Conservation (phyloP, 2,113 vertebrate species). For the Alethe diademata region DNA sequence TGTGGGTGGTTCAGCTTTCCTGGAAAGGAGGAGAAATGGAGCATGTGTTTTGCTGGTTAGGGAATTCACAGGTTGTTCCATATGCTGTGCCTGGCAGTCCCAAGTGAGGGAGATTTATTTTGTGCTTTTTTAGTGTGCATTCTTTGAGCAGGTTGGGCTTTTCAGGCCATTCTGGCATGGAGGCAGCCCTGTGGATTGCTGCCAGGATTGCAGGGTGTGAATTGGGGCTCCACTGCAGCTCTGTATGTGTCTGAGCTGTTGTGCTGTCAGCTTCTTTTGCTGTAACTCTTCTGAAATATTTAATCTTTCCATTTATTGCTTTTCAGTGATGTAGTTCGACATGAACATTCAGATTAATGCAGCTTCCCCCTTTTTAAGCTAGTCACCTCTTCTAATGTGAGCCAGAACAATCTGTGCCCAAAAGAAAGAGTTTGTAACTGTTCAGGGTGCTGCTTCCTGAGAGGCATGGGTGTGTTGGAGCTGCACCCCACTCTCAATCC, state of each 20-base stretch:
- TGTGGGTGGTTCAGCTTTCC: slow-evolving; percentile 15
- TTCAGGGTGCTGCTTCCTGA: not conserved
- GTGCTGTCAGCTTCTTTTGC: not conserved
- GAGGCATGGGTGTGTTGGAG: not conserved
- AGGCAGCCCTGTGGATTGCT: not conserved
- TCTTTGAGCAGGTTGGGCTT: slow-evolving; percentile 8
- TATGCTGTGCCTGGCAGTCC: not conserved
- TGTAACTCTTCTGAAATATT: not conserved
- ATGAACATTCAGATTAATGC: not conserved
- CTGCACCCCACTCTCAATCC: not conserved
- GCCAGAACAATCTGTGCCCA: not conserved
- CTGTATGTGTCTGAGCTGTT: not conserved
- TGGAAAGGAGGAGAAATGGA: not conserved
- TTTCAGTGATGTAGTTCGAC: not conserved
- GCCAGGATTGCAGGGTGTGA: not conserved
- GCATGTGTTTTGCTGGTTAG: not conserved
- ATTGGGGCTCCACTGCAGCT: not conserved
- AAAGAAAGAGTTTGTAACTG: not conserved
- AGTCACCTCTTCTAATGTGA: not conserved
- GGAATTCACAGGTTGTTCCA: not conserved
- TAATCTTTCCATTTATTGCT: not conserved
- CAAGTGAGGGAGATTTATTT: not conserved
- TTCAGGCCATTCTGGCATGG: not conserved
- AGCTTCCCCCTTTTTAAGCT: not conserved
- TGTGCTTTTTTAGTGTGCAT: not conserved